Base-by-base conservation (phyloP, 2,797 vertebrate species). In the Onychomys torridus region DNA sequence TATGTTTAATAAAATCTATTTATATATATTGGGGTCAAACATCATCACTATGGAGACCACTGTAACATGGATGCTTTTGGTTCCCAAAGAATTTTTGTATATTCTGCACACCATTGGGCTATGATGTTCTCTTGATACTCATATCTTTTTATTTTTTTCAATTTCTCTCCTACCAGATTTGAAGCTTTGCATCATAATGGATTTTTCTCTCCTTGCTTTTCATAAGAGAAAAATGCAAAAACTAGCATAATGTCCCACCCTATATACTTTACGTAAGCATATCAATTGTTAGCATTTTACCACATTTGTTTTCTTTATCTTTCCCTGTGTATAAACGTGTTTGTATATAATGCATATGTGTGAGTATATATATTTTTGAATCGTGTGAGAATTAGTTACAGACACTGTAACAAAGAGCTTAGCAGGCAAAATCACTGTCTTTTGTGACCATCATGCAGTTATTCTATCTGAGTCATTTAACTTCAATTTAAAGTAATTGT, bases 1-100 rank as follows among this genome's bases (percentile, higher is more conserved):
- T 91, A 37, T 29, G 27, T 19, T 34, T 57, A 97, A 77, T 92
- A 11, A 98, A 98, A 52, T 73, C 29, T 91, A 55, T 93, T 81
- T 75, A 52, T 29, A 89, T 59, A 93, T 94, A 32, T 90, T 59
- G 37, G 0, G 16, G 63, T 37, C 73, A 92, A 91, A 95, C 84
- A 71, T 94, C 96, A 90, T 96, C 12, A 94, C 43, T 77, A 67
- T 94, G 59, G 71, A 95, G 94, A 96, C 12, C 29, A 46, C 71
- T 76, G n/a, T 90, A 88, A 90, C 32, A 10, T 65, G 27, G 34
- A 93, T 88, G 23, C 2, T 90, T 95, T 93, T 71, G 14, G 27
- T 93, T 59, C 32, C 81, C 0, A 57, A 90, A 95, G 61, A 94
- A 84, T 69, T 97, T 85, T 92, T 96, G 43, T 93, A 75, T 8